Conservation (phyloP, 1,140 invertebrate species). For the Paracyclopina nana region DNA sequence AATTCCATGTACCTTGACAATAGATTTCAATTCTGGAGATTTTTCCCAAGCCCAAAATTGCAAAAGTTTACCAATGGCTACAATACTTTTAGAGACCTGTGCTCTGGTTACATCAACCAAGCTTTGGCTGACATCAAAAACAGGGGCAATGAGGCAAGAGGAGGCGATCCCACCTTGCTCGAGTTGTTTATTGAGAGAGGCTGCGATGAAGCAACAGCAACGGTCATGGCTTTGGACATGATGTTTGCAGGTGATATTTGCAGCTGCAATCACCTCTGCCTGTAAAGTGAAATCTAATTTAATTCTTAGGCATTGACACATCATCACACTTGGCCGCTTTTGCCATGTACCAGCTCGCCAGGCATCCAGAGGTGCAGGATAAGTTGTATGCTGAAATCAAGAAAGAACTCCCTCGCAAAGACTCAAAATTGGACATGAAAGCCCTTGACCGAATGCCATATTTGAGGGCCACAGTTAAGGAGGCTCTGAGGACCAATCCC, state of each 20-base stretch:
- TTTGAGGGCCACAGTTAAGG: background rate
- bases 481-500: background rate
- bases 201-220: background rate
- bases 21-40: background rate
- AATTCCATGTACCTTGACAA: background rate
- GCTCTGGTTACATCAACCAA: background rate
- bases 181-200: background rate
- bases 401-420: background rate
- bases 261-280: too few species aligned
- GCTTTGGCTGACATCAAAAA: background rate
- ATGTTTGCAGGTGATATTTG: too few species aligned
- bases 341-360: background rate
- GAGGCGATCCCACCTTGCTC: background rate
- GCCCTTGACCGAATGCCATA: background rate
- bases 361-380: background rate
- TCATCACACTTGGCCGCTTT: background rate
- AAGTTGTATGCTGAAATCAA: background rate
- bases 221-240: slow-evolving; percentile 4
- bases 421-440: background rate
- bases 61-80: background rate
- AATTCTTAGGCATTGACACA: slow-evolving; percentile 2
- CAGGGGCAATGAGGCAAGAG: too few species aligned
- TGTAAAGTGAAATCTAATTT: too few species aligned
- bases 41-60: background rate
- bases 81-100: background rate